Evolutionary conservation across 1,140 invertebrate genomes (phyloP).

Genomic region (Drosophila insularis): DNA sequence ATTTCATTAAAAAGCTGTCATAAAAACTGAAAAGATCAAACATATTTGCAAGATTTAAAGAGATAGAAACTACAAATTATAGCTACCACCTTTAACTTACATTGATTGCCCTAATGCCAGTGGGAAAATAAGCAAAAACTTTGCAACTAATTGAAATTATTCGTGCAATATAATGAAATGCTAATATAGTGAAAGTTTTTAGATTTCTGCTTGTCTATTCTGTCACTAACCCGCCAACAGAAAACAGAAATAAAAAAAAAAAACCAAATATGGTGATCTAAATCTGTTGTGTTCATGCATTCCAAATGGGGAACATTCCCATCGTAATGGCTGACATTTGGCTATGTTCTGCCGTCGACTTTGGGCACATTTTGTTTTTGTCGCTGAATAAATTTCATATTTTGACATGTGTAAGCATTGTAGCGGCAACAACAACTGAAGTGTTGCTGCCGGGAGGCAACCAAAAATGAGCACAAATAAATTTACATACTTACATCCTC

Average conservation of each 20-base stretch:
- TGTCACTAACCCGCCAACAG: not conserved
- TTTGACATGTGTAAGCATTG: conserved; percentile 79
- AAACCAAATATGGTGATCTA: not conserved
- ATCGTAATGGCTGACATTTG: conserved; percentile 44
- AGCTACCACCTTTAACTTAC: too few species aligned
- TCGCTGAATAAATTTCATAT: conserved; percentile 80
- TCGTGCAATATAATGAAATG: too few species aligned
- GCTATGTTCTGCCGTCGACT: conserved; percentile 18
- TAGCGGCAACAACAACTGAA: conserved; percentile 32
- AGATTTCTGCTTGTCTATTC: not conserved
- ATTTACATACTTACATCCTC: conserved; percentile 50
- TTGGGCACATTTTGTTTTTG: conserved; percentile 72
- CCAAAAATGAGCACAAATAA: conserved; percentile 80
- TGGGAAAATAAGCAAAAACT: not conserved
- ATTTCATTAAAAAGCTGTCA: conserved; percentile 47
- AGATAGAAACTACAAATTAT: too few species aligned
- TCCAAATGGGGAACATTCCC: not conserved
- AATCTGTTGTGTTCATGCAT: conserved; percentile 5
- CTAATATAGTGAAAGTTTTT: not conserved
- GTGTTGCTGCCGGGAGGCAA: conserved; percentile 15
- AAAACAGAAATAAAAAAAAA: not conserved
- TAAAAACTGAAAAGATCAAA: conserved; percentile 41
- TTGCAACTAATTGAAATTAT: not conserved
- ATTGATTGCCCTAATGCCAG: too few species aligned
- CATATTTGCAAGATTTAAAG: too few species aligned